Evolutionary conservation across 1,140 invertebrate genomes (phyloP).

Genomic region (Tetranychus urticae): DNA sequence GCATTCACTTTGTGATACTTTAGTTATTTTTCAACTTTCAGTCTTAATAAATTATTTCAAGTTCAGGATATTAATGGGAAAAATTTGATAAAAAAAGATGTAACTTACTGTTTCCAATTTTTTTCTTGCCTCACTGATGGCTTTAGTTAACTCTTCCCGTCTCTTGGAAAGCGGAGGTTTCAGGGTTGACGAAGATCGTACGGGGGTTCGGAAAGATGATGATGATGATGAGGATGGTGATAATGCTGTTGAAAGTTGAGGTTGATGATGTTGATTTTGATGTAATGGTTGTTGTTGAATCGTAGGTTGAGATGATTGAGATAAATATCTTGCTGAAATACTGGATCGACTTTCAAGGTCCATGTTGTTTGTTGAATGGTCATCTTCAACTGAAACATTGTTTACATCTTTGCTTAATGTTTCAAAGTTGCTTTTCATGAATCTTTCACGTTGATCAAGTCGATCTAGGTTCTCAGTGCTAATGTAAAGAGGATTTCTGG

Average conservation of each 20-base stretch:
- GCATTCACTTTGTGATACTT: too few relatives aligned
- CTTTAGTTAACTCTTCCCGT: slow-evolving; percentile 51
- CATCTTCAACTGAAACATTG: not conserved
- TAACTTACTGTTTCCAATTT: slow-evolving; percentile 61
- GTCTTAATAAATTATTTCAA: too few relatives aligned
- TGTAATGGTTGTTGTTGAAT: not conserved
- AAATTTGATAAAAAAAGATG: not conserved
- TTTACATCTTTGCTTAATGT: not conserved
- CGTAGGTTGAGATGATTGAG: slow-evolving; percentile 18
- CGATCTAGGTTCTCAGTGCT: slow-evolving; percentile 51
- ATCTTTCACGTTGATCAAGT: not conserved
- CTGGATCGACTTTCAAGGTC: not conserved
- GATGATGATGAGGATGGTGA: not conserved
- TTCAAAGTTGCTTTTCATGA: slow-evolving; percentile 1
- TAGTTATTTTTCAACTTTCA: too few relatives aligned
- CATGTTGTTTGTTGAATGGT: not conserved
- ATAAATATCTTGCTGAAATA: not conserved
- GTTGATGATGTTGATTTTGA: not conserved
- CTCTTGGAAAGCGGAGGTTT: slow-evolving; percentile 26
- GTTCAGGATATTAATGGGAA: too few relatives aligned
- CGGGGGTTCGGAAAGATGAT: not conserved
- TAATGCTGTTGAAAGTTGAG: not conserved
- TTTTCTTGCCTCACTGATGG: slow-evolving; percentile 46
- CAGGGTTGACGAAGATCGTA: not conserved
- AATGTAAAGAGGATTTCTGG: slow-evolving; percentile 10